A percentile compares a stretch with the other conserved stretches of the same genome.
Evolutionary conservation across 2,113 vertebrate genomes (phyloP).

Genomic region (Mus pahari): DNA sequence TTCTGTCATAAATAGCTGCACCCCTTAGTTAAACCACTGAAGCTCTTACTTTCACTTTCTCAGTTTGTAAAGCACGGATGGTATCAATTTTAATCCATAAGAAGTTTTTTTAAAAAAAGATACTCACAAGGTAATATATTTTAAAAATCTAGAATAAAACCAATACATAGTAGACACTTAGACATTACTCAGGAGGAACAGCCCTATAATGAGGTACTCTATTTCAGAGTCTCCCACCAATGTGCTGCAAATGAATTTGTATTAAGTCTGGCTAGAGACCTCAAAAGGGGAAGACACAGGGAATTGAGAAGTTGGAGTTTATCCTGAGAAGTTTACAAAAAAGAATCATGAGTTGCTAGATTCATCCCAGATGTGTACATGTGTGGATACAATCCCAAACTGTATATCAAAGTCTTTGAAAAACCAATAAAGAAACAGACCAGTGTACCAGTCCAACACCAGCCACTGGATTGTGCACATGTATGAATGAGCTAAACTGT

Average conservation of each 20-base stretch:
- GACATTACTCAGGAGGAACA: constrained; percentile 17
- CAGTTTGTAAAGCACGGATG: not conserved
- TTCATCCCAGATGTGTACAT: not conserved
- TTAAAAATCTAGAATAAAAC: constrained; percentile 35
- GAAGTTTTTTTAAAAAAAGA: not conserved
- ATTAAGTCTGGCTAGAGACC: not conserved
- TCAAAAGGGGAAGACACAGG: not conserved
- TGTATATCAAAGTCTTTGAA: not conserved
- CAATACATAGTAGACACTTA: not conserved
- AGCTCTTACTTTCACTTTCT: constrained; percentile 7
- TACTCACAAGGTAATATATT: not conserved
- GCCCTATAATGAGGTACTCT: not conserved
- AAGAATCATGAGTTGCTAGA: not conserved
- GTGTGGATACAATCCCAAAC: not conserved
- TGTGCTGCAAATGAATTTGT: not conserved
- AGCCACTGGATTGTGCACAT: not conserved
- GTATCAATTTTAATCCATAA: not conserved
- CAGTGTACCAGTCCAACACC: not conserved
- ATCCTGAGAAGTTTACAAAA: not conserved
- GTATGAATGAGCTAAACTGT: not conserved
- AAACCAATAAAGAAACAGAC: not conserved
- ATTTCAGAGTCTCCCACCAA: not conserved
- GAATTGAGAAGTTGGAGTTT: not conserved
- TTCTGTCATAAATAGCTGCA: not conserved
- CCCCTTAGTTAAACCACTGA: not conserved